Evolutionary conservation across 2,888 invertebrate species (phyloP).

Genomic region (Morpho helenor): DNA sequence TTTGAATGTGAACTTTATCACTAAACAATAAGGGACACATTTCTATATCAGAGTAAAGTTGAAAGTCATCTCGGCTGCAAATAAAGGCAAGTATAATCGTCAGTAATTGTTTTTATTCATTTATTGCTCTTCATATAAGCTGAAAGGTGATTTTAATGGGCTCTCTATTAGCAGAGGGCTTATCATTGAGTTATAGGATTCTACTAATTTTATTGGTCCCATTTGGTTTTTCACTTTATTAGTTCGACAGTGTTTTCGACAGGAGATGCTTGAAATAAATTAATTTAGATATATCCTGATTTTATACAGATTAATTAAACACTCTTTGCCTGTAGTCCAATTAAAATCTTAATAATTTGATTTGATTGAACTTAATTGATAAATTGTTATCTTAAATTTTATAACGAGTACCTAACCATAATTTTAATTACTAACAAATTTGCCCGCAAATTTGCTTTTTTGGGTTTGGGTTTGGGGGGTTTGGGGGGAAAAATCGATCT

Average conservation of each 20-base stretch:
- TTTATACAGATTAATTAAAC: conserved; percentile 16
- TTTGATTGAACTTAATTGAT: too few relatives aligned
- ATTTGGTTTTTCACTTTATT: conserved; percentile 55
- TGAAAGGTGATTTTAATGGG: conserved; percentile 61
- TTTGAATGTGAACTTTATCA: conserved; percentile 29
- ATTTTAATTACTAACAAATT: too few relatives aligned
- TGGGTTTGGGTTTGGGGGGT: too few relatives aligned
- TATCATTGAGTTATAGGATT: conserved; percentile 53
- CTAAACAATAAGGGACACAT: conserved; percentile 1
- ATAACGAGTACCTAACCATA: too few relatives aligned
- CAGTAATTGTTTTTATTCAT: conserved; percentile 72
- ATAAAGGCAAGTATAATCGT: conserved; percentile 34
- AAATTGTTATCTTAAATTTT: too few relatives aligned
- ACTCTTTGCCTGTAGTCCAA: conserved; percentile 1
- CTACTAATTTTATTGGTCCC: conserved; percentile 62
- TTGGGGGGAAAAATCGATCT: too few relatives aligned
- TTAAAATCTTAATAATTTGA: background rate
- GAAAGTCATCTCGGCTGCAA: conserved; percentile 7
- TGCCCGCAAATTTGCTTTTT: too few relatives aligned
- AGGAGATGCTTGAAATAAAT: conserved; percentile 14
- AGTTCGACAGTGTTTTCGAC: conserved; percentile 39
- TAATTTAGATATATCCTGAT: conserved; percentile 21
- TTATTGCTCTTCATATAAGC: conserved; percentile 56
- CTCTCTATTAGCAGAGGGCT: conserved; percentile 53
- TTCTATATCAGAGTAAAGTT: background rate